Base-by-base conservation (phyloP, 2,888 invertebrate species). In the Atrina japonica region DNA sequence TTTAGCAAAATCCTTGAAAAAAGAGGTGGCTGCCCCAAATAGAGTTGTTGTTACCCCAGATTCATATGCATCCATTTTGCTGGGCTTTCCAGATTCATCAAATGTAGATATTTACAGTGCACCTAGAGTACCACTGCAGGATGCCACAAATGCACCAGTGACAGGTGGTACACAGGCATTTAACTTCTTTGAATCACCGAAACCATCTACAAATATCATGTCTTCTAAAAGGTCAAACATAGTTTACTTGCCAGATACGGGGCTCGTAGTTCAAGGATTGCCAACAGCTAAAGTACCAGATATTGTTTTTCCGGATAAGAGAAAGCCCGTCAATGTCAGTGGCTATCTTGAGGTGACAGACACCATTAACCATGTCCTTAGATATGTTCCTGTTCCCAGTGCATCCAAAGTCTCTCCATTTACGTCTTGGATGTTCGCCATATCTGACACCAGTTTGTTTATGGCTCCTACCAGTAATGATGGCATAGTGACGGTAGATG, bases 331-430 rank as follows among this genome's bases (percentile, higher is more conserved):
- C 56, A 30, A 78, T 43, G 63, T 83, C 21, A 82, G 83, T 83
- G 88, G 91, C 18, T 93, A 91, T 80, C 83, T 94, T 65, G 93
- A 93, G 86, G 90, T 93, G n/a, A 89, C 92, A 25, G 93, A 94
- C 86, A 75, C 91, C 3, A 85, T 89, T 5, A 88, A 89, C 69
- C 90, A 90, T 16, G 92, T 90, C 71, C 84, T 93, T 16, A 89
- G 92, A 63, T 93, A 93, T 80, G 86, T 93, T 25, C 91, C 93
- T 0, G 89, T 93, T 14, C 93, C 93, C 23, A 87, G 90, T 23
- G 81, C 85, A 16, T 71, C 75, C 14, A 84, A 93, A 55, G 93
- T 93, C n/a, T 90, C 92, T 1, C 90, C 91, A 1, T 88, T 91
- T 63, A 88, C 90, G 18, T 88, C 91, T 25, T 93, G 93, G 92